Percentiles rank a stretch among this genome's conserved stretches.
Conservation (phyloP, 2,113 vertebrate genomes). For the Nibea coibor region DNA sequence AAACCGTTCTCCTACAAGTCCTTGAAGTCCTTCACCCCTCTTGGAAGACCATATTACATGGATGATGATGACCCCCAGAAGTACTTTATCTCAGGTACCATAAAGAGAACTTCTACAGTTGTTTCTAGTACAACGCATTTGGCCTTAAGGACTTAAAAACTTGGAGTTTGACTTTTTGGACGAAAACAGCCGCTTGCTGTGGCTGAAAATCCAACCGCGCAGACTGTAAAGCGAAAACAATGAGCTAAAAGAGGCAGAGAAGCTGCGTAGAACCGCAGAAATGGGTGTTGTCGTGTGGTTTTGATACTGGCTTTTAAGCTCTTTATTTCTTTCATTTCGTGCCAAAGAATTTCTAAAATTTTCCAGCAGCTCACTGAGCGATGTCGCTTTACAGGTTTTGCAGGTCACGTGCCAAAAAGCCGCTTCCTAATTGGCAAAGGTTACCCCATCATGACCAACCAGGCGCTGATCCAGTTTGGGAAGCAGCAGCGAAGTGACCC, state of each 20-base stretch:
- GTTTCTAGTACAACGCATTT: neutral
- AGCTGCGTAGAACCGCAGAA: neutral
- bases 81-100: conserved; percentile 87
- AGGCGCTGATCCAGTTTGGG: conserved; percentile 80
- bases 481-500: conserved; percentile 54
- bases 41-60: conserved; percentile 80
- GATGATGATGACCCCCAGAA: conserved; percentile 83
- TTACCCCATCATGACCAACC: conserved; percentile 79
- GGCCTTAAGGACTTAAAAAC: neutral
- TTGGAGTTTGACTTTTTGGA: neutral
- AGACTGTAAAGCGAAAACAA: neutral
- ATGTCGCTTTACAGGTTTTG: conserved; percentile 79
- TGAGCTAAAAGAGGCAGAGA: neutral
- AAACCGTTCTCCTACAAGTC: conserved; percentile 41
- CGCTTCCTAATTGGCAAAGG: conserved; percentile 79
- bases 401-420: conserved; percentile 78
- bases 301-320: neutral
- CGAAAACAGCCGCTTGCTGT: neutral
- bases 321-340: neutral
- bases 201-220: neutral
- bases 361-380: neutral
- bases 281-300: neutral
- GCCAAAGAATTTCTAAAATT: neutral
- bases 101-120: neutral
- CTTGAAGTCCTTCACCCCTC: conserved; percentile 42